Evolutionary conservation across 2,888 invertebrate genomes (phyloP), one percentile per base, ranked within the genome.

Genomic region (Polietes domitor): DNA sequence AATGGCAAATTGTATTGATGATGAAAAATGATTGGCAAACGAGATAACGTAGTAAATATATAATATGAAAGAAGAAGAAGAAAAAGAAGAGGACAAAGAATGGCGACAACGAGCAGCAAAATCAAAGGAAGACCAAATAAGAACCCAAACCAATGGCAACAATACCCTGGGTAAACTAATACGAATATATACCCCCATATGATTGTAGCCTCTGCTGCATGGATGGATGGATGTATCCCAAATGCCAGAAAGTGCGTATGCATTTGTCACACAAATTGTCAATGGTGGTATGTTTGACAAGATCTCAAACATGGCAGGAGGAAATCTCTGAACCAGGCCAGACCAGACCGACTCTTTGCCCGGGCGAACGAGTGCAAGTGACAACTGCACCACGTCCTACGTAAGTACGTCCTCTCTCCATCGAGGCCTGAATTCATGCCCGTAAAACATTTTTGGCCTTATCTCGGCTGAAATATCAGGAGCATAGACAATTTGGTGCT

Each of bases 261-360:
- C 84, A 81, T 84, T 84, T 84, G 84, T 84, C 84, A 81, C 41
- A 61, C 81, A 83, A 83, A 80, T 77, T 83, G 77, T 77, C 74
- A 77, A 65, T 63, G 77, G 71, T 77, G 15, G 70, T 50, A 73
- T 50, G 71, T 65, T 50, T 37, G 58, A 58, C 73, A 53, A 70
- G 77, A 68, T 50, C 17, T n/a, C 61, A 17, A 32, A 50, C 68
- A 72, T 50, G 32, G 17, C 19, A 17, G 68, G 43, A 55, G 63
- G 61, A 47, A 41, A 75, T 68, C 21, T 68, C 47, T 12, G 17
- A 17, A 79, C 15, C 43, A 53, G 61, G 24, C 26, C 58, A 58
- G n/a, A 1, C 26, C 58, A 58, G n/a, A 12, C 58, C 26, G 32
- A 61, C 61, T 4, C n/a, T 58, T 26, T 32, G 32, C 21, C 2